Evolutionary conservation across 2,888 invertebrate species (phyloP).

Genomic region (Sinohyriopsis cumingii): DNA sequence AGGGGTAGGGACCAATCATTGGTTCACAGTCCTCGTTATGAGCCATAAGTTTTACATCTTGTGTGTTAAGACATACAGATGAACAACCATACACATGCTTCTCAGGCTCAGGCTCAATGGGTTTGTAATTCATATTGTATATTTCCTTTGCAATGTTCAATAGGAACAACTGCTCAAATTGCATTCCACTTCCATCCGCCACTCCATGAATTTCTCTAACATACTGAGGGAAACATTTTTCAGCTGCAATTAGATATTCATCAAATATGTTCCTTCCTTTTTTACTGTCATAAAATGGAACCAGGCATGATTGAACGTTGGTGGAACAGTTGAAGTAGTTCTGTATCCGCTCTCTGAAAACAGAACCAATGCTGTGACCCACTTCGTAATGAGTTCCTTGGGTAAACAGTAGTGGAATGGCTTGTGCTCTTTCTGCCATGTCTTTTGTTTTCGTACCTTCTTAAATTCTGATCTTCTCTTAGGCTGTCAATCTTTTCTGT

Average conservation of each 20-base stretch:
- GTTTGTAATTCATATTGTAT: constrained; percentile 4
- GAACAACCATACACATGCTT: constrained; percentile 29
- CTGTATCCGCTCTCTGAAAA: constrained; percentile 24
- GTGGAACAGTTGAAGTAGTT: constrained; percentile 18
- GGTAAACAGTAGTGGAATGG: constrained; percentile 10
- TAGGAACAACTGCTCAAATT: constrained; percentile 34
- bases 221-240: constrained; percentile 28
- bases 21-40: constrained; percentile 39
- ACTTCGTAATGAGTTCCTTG: constrained; percentile 33
- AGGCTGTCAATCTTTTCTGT: no score
- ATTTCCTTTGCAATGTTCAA: constrained; percentile 28
- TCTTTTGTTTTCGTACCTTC: not conserved
- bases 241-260: constrained; percentile 14
- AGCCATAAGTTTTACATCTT: constrained; percentile 12
- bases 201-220: constrained; percentile 35
- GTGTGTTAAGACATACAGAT: constrained; percentile 30
- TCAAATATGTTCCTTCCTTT: constrained; percentile 22
- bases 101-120: not conserved
- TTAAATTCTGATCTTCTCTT: no score
- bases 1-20: constrained; percentile 24
- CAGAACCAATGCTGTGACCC: constrained; percentile 27
- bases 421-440: not conserved
- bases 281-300: constrained; percentile 19
- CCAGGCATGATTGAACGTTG: constrained; percentile 12
- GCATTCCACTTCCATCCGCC: constrained; percentile 32